phyloP scores from a whole-genome alignment of 2,888 invertebrate genomes.

The Synanthedon formicaeformis region DNA sequence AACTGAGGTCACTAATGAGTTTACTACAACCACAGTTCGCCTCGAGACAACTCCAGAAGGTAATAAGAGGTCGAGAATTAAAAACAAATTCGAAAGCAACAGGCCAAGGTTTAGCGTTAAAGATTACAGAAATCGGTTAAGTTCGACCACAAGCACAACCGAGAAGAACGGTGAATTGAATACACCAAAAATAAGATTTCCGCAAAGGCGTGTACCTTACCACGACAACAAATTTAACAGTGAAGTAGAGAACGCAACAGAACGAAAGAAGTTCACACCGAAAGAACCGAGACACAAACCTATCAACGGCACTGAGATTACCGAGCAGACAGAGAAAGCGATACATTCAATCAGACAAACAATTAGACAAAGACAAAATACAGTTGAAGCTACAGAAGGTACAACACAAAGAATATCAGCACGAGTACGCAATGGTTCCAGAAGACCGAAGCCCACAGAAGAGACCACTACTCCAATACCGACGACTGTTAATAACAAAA shows the following conservation, averaged over 20 bases:
- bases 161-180: conserved; percentile 41
- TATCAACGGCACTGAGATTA: conserved; percentile 30
- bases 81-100: conserved; percentile 71
- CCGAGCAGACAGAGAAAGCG: conserved; percentile 43
- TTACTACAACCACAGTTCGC: conserved; percentile 31
- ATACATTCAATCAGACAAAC: conserved; percentile 33
- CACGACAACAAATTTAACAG: conserved; percentile 31
- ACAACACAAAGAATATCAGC: conserved; percentile 55
- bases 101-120: conserved; percentile 82
- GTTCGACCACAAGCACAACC: conserved; percentile 64
- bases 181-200: conserved; percentile 53
- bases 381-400: conserved; percentile 37
- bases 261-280: conserved; percentile 63
- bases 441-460: conserved; percentile 50
- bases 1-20: conserved; percentile 21
- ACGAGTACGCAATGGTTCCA: conserved; percentile 46
- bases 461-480: conserved; percentile 40
- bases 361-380: conserved; percentile 43
- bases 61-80: conserved; percentile 44
- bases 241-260: conserved; percentile 54
- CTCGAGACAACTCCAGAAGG: conserved; percentile 35
- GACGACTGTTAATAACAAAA: conserved; percentile 34
- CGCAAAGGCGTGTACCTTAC: conserved; percentile 57
- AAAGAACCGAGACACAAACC: conserved; percentile 56
- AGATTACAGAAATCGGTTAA: conserved; percentile 77